A percentile compares a stretch with the other conserved stretches of the same genome.
These are phyloP conservation scores for Lepus americanus DNA, from an alignment of 2,113 vertebrate genomes.

Conservation along the genomic window DNA sequence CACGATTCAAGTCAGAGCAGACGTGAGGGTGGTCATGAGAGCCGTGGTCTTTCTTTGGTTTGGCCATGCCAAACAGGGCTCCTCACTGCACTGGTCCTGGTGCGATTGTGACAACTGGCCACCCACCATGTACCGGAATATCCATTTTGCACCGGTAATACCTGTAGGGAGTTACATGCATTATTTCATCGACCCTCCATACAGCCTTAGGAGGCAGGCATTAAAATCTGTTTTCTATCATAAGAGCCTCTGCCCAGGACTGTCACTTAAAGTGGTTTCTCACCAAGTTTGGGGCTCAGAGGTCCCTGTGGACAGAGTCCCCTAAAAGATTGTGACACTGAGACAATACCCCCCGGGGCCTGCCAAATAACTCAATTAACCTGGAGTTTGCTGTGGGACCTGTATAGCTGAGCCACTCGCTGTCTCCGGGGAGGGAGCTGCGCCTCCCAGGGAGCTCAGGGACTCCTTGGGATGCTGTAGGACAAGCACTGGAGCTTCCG, in stretches of 20 bases:
- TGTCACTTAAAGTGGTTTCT: background rate
- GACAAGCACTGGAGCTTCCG: background rate
- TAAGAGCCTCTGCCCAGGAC: background rate
- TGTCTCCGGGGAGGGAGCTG: background rate
- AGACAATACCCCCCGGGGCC: background rate
- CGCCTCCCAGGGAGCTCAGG: accelerated
- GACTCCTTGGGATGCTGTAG: background rate
- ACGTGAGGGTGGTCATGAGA: background rate
- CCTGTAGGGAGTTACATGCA: background rate
- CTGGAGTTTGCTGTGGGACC: background rate
- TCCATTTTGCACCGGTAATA: background rate
- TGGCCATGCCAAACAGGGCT: background rate
- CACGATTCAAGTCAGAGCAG: background rate
- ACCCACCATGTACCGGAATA: no score
- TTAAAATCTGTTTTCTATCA: background rate
- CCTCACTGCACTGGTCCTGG: background rate
- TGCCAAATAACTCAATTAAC: background rate
- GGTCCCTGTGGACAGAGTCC: no score
- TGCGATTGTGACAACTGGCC: background rate
- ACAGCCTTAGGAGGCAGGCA: background rate
- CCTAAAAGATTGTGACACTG: background rate
- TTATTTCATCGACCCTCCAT: background rate
- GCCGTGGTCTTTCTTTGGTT: background rate
- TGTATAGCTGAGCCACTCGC: background rate
- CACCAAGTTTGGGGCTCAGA: background rate